Evolutionary conservation across 1,140 invertebrate species (phyloP).

Genomic region (Bombus soroeensis): DNA sequence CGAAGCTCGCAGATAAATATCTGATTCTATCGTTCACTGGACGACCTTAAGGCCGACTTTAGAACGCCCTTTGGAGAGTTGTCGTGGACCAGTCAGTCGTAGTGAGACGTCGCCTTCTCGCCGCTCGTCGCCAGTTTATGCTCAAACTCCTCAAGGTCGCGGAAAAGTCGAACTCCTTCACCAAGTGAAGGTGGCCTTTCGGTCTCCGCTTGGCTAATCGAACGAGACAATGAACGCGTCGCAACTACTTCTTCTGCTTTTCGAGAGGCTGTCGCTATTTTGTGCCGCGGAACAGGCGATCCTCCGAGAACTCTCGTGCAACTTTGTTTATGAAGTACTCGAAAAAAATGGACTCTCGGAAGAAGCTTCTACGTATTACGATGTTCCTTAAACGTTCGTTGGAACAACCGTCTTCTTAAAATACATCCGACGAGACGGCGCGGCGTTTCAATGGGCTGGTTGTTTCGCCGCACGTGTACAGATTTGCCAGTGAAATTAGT

Average conservation of each 20-base stretch:
- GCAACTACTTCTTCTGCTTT: neutral
- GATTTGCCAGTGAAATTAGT: neutral
- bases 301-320: neutral
- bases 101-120: slow-evolving; percentile 41
- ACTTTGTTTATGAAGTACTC: slow-evolving; percentile 23
- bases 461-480: neutral
- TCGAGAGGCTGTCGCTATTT: neutral
- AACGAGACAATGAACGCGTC: slow-evolving; percentile 38
- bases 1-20: slow-evolving; percentile 9
- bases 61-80: slow-evolving; percentile 52
- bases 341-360: neutral
- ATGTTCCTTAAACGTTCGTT: neutral
- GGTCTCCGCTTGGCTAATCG: slow-evolving; percentile 35
- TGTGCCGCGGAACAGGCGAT: neutral
- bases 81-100: slow-evolving; percentile 21
- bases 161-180: slow-evolving; percentile 65
- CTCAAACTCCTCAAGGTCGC: slow-evolving; percentile 60
- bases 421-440: neutral
- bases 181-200: slow-evolving; percentile 50
- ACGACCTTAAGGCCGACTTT: slow-evolving; percentile 62
- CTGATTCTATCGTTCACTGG: slow-evolving; percentile 45
- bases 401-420: slow-evolving; percentile 8
- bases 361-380: neutral
- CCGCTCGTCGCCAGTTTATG: slow-evolving; percentile 47
- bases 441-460: neutral